A percentile compares a stretch with the other conserved stretches of the same genome.
Conservation (phyloP, 1,140 invertebrate genomes). For the Drosophila mayri region DNA sequence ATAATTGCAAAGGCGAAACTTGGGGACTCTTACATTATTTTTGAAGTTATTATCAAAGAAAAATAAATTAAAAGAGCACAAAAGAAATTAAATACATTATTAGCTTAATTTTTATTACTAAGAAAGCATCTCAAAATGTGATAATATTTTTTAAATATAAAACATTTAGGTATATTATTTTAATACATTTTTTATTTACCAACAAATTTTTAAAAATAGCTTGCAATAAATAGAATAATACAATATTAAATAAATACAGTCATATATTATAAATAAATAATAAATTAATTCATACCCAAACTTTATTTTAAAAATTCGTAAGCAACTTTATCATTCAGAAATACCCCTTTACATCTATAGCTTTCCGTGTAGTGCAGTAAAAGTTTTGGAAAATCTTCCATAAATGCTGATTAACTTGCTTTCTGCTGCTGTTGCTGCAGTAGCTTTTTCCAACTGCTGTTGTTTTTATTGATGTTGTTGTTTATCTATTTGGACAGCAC, state of each 20-base stretch:
- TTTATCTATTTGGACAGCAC: slow-evolving; percentile 61
- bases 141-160: too few species aligned
- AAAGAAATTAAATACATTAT: background rate
- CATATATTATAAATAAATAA: too few species aligned
- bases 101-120: background rate
- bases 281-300: too few species aligned
- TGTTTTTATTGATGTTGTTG: slow-evolving; percentile 36
- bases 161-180: too few species aligned
- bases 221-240: too few species aligned
- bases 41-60: background rate
- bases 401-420: slow-evolving; percentile 77
- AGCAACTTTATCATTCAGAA: background rate
- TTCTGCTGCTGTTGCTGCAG: background rate
- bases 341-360: background rate
- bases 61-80: too few species aligned
- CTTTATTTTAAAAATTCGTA: background rate
- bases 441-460: slow-evolving; percentile 8
- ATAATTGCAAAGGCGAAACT: background rate
- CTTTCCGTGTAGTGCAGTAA: slow-evolving; percentile 4
- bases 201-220: too few species aligned
- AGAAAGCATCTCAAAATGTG: background rate
- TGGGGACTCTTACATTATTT: slow-evolving; percentile 7
- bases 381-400: slow-evolving; percentile 52
- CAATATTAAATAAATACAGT: too few species aligned
- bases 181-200: too few species aligned